Evolutionary conservation across 2,888 invertebrate genomes (phyloP).

Genomic region (Hetaerina titia): DNA sequence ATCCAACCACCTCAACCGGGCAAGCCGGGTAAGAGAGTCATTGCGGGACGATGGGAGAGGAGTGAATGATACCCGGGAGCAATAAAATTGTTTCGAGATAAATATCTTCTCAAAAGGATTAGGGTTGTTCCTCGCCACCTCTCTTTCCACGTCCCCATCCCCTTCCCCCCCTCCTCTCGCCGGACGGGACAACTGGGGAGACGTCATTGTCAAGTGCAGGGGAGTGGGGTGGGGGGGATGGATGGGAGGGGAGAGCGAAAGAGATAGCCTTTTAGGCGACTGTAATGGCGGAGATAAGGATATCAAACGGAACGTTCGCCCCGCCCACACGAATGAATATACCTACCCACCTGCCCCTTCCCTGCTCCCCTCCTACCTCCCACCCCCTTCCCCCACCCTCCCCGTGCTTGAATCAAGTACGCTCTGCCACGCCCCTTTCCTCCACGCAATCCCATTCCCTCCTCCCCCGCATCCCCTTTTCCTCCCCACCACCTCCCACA

Average conservation of each 20-base stretch:
- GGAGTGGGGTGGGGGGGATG: neutral
- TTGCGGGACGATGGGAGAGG: neutral
- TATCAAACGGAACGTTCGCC: slow-evolving; percentile 48
- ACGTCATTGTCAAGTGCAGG: slow-evolving; percentile 43
- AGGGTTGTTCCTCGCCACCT: slow-evolving; percentile 26
- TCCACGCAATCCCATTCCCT: neutral
- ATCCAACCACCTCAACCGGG: neutral
- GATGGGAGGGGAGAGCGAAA: neutral
- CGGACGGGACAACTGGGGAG: slow-evolving; percentile 25
- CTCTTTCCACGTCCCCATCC: neutral
- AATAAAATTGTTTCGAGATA: slow-evolving; percentile 29
- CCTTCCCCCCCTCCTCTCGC: neutral
- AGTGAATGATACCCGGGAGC: neutral
- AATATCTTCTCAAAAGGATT: neutral
- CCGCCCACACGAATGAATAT: slow-evolving; percentile 45
- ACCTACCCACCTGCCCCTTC: neutral
- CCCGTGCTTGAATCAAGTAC: neutral
- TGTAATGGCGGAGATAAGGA: slow-evolving; percentile 64
- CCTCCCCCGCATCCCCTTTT: neutral
- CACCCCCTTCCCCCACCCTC: neutral
- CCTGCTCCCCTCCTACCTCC: neutral
- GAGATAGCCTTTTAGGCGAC: slow-evolving; percentile 60
- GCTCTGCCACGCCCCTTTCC: neutral
- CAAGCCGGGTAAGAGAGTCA: neutral
- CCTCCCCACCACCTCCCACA: neutral